Evolutionary conservation across 37 sponge, comb jelly and placozoan species (phyloP), one percentile per base, ranked within the genome.

Genomic region (Aplysina aerophoba): DNA sequence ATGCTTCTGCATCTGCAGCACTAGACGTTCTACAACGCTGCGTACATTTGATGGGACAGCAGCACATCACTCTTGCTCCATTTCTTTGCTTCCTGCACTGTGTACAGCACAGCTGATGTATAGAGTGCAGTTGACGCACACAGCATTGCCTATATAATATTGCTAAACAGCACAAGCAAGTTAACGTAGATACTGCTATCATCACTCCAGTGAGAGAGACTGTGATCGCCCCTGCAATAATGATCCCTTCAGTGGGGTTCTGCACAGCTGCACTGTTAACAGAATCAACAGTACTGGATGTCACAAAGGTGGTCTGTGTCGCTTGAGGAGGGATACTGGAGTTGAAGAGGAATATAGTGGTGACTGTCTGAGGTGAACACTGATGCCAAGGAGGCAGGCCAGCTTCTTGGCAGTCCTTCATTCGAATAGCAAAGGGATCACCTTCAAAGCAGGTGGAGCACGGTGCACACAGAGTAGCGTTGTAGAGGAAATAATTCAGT

Each of bases 381-480:
- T 75, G 78, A 3, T 25, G 24, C 54, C 54, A 50, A 41, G 78
- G 37, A 21, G 78, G 78, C n/a, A 75, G n/a, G 21, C 78, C 78
- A 3, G 41, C 78, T 44, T 40, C 21, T 41, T 75, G 25, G 15
- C 78, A 75, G 21, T 75, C 78, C 15, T 19, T 75, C 78, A 75
- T 75, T 41, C 37, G 31, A 36, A 75, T 36, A 17, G 78, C n/a
- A 41, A 40, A 40, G n/a, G 53, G 50, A 62, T 62, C 64, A 41
- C 54, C 78, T 39, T 71, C 73, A 20, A 37, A 33, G 28, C 78
- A 75, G 22, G 6, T n/a, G 24, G 78, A 75, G 25, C 78, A 75
- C 2, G 53, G 22, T 44, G n/a, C 78, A 50, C 78, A 75, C 15
- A 15, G 15, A 8, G 41, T 75, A 41, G n/a, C 40, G 24, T 38